Conservation (phyloP, 2,888 invertebrate species). For the Syrphus vitripennis region DNA sequence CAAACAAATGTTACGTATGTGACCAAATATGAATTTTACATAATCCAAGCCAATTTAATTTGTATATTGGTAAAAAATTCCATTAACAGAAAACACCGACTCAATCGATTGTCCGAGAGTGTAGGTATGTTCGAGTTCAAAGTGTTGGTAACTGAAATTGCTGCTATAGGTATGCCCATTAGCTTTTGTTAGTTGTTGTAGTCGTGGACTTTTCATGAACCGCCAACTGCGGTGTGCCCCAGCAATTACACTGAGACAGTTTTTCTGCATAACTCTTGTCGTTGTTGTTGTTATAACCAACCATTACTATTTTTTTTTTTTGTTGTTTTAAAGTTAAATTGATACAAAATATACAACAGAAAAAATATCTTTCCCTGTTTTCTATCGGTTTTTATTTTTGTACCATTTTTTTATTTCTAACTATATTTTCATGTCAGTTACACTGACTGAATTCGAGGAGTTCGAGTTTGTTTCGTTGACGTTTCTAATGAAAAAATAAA, state of each 20-base stretch:
- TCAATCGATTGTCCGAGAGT: neutral
- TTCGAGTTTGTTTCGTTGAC: neutral
- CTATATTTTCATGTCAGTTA: constrained; percentile 36
- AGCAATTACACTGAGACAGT: constrained; percentile 56
- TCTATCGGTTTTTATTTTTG: constrained; percentile 9
- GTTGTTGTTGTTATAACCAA: constrained; percentile 19
- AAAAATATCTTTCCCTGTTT: constrained; percentile 54
- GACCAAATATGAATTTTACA: too few relatives aligned
- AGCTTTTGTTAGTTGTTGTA: constrained; percentile 12
- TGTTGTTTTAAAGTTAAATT: constrained; percentile 10
- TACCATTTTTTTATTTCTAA: constrained; percentile 41
- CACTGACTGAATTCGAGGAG: constrained; percentile 31
- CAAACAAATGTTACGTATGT: too few relatives aligned
- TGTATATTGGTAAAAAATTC: neutral
- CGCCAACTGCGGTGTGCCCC: constrained; percentile 16
- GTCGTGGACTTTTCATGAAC: constrained; percentile 49
- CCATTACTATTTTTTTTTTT: neutral
- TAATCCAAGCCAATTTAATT: too few relatives aligned
- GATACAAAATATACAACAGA: neutral
- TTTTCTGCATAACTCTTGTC: constrained; percentile 55
- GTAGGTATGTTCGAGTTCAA: neutral
- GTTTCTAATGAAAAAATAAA: neutral
- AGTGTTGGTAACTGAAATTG: neutral
- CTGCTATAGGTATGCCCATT: constrained; percentile 8
- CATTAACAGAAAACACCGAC: neutral